These are phyloP conservation scores for Sylvicola cinctus DNA, from an alignment of 2,888 invertebrate genomes.

Conservation along the genomic window DNA sequence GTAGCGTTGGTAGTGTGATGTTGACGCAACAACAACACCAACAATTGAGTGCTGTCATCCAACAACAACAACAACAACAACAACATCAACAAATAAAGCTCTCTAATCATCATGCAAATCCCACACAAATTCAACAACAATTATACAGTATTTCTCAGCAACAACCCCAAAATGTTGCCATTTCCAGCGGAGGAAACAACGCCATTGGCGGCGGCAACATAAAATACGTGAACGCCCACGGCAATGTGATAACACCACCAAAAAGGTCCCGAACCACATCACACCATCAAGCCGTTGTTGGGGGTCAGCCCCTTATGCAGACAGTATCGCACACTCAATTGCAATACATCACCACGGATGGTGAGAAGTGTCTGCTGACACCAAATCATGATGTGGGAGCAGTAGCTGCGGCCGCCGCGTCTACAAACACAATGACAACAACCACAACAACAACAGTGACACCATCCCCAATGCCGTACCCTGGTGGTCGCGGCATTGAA, in stretches of 20 bases:
- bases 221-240: slow-evolving; percentile 25
- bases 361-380: not conserved
- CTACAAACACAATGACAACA: slow-evolving; percentile 3
- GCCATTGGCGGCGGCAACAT: slow-evolving; percentile 13
- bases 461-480: slow-evolving; percentile 4
- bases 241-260: slow-evolving; percentile 22
- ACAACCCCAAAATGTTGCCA: slow-evolving; percentile 3
- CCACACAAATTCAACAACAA: not conserved
- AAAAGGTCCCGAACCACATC: slow-evolving; percentile 4
- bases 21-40: not conserved
- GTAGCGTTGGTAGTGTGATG: slow-evolving; percentile 4
- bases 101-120: not conserved
- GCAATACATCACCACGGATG: not conserved
- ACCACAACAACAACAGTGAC: slow-evolving; percentile 3
- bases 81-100: slow-evolving; percentile 1
- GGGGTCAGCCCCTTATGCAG: slow-evolving; percentile 3
- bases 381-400: not conserved
- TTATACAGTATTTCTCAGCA: slow-evolving; percentile 3
- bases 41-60: not conserved
- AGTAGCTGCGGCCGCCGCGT: slow-evolving; percentile 2
- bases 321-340: not conserved
- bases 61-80: slow-evolving; percentile 3
- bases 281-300: slow-evolving; percentile 5
- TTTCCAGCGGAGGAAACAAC: not conserved
- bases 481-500: slow-evolving; percentile 2